These are phyloP conservation scores for Saxidomus purpurata DNA, from an alignment of 1,140 invertebrate genomes.

Conservation along the genomic window DNA sequence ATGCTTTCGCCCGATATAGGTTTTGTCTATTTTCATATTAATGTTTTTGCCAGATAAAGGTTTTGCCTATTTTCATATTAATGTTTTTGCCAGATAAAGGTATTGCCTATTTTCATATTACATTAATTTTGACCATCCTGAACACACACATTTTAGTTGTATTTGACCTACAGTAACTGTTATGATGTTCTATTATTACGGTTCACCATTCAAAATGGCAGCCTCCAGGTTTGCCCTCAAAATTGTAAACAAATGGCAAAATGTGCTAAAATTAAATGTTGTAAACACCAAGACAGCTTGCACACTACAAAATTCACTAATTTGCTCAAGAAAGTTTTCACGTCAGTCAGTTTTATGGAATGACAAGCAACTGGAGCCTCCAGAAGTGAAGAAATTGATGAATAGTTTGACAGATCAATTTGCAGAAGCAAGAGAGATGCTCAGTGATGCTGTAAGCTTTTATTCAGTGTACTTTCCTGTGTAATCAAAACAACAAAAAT, in stretches of 20 bases:
- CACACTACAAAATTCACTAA: neutral
- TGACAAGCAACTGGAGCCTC: neutral
- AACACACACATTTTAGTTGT: too few species aligned
- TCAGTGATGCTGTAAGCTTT: slow-evolving; percentile 75
- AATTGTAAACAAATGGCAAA: neutral
- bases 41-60: too few species aligned
- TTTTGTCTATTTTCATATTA: too few species aligned
- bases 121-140: too few species aligned
- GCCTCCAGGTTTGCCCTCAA: neutral
- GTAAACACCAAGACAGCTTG: neutral
- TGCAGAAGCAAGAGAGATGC: slow-evolving; percentile 74
- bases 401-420: slow-evolving; percentile 72
- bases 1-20: too few species aligned
- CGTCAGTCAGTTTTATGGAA: slow-evolving; percentile 8
- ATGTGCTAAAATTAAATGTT: too few species aligned
- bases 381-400: slow-evolving; percentile 69
- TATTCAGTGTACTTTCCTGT: too few species aligned
- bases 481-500: too few species aligned
- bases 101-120: too few species aligned
- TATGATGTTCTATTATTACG: neutral
- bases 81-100: too few species aligned
- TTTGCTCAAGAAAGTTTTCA: neutral
- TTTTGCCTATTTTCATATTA: too few species aligned
- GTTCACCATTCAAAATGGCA: slow-evolving; percentile 13
- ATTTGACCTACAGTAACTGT: too few species aligned